These are phyloP conservation scores for Phymatocera aterrima DNA, from an alignment of 2,888 invertebrate genomes.

Conservation along the genomic window DNA sequence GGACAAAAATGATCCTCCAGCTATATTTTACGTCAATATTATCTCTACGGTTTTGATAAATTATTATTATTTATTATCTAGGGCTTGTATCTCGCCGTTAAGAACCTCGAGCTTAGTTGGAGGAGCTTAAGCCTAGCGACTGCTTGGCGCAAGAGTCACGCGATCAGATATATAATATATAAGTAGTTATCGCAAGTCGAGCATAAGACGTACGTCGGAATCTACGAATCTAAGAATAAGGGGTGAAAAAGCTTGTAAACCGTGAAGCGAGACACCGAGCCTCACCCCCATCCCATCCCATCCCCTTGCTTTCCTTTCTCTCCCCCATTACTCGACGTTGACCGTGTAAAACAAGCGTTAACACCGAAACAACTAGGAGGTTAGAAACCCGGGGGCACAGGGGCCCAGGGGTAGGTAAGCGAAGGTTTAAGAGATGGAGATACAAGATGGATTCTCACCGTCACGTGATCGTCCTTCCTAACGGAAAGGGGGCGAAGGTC, in stretches of 20 bases:
- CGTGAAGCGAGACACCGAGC: not conserved
- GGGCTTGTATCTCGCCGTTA: not conserved
- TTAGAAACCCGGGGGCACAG: not conserved
- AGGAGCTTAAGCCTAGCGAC: not conserved
- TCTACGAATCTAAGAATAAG: not conserved
- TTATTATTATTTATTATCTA: not conserved
- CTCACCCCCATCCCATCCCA: not conserved
- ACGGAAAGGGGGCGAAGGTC: constrained; percentile 21
- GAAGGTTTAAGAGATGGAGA: constrained; percentile 28
- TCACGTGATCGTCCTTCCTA: constrained; percentile 27
- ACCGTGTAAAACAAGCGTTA: constrained; percentile 27
- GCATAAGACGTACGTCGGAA: not conserved
- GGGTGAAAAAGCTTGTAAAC: constrained; percentile 15
- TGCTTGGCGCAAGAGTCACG: not conserved
- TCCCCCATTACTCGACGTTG: not conserved
- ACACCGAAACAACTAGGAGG: constrained; percentile 20
- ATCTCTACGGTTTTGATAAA: not conserved
- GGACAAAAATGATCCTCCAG: too few species aligned
- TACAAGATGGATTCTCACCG: constrained; percentile 36
- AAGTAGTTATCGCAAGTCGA: not conserved
- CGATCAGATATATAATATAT: constrained; percentile 25
- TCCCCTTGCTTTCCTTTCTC: too few species aligned
- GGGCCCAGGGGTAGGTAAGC: not conserved
- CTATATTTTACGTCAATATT: not conserved
- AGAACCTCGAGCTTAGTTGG: too few species aligned